A percentile compares a stretch with the other conserved stretches of the same genome.
phyloP scores from a whole-genome alignment of 1,140 invertebrate genomes.

The Sitophilus oryzae region DNA sequence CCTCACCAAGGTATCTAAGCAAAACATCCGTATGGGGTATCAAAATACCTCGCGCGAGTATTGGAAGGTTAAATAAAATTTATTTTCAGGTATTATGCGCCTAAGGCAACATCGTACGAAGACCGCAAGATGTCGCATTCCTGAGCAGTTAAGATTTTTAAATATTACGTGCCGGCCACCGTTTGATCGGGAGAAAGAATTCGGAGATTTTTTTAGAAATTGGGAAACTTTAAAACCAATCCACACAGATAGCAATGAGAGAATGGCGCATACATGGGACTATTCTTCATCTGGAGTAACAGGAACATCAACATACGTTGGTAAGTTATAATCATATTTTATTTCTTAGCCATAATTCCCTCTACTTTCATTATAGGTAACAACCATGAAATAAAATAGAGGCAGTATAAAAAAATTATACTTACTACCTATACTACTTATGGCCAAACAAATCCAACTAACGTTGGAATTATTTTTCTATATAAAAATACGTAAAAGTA shows the following conservation, averaged over 20 bases:
- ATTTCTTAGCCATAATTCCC: too few relatives aligned
- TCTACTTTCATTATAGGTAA: too few relatives aligned
- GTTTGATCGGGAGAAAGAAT: constrained; percentile 11
- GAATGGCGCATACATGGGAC: constrained; percentile 26
- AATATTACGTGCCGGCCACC: constrained; percentile 8
- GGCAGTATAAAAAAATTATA: too few relatives aligned
- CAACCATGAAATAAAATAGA: too few relatives aligned
- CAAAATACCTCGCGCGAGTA: too few relatives aligned
- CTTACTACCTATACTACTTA: too few relatives aligned
- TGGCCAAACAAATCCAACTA: too few relatives aligned
- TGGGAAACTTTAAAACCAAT: constrained; percentile 6
- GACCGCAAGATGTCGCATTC: constrained; percentile 5
- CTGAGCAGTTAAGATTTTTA: constrained; percentile 10
- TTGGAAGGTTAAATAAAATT: not conserved
- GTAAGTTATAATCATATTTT: constrained; percentile 10
- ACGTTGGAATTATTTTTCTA: too few relatives aligned
- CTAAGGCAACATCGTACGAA: constrained; percentile 27
- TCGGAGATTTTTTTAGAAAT: constrained; percentile 14
- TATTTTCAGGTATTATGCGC: constrained; percentile 21
- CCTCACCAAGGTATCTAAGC: too few relatives aligned
- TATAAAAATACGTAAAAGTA: too few relatives aligned
- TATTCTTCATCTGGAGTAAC: constrained; percentile 11
- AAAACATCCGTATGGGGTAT: too few relatives aligned
- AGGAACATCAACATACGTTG: constrained; percentile 16
- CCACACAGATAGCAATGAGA: constrained; percentile 4